Percentiles rank a stretch among this genome's conserved stretches.
These are phyloP conservation scores for Penaeus monodon DNA, from an alignment of 2,888 invertebrate genomes.

Conservation along the genomic window DNA sequence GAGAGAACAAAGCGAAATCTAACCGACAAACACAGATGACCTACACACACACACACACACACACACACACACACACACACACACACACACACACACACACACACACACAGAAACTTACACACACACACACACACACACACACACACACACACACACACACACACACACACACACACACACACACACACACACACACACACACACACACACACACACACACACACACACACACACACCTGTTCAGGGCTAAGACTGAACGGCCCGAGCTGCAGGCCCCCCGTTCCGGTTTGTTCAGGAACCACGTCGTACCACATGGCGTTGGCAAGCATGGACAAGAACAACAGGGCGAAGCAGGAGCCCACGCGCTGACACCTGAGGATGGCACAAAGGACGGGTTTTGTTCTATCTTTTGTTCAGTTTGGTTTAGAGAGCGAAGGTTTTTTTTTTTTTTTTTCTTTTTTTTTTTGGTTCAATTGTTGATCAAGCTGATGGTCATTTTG, in stretches of 20 bases:
- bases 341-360: constrained; percentile 71
- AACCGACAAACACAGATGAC: no score
- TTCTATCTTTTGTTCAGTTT: no score
- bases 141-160: neutral
- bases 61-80: constrained; percentile 69
- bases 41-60: constrained; percentile 3
- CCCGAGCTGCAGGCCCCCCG: constrained; percentile 70
- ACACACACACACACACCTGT: constrained; percentile 69
- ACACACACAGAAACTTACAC: constrained; percentile 66
- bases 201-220: neutral
- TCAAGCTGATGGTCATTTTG: no score
- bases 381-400: no score
- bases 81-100: constrained; percentile 68
- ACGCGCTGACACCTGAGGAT: constrained; percentile 70
- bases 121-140: neutral
- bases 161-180: neutral
- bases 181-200: neutral
- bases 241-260: constrained; percentile 71
- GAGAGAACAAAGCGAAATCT: no score
- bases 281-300: constrained; percentile 66
- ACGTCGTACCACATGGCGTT: constrained; percentile 73
- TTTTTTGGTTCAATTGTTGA: no score
- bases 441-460: no score
- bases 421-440: no score
- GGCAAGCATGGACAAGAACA: constrained; percentile 72